Evolutionary conservation across 2,797 vertebrate species (phyloP).

Genomic region (Kryptolebias ocellatus): DNA sequence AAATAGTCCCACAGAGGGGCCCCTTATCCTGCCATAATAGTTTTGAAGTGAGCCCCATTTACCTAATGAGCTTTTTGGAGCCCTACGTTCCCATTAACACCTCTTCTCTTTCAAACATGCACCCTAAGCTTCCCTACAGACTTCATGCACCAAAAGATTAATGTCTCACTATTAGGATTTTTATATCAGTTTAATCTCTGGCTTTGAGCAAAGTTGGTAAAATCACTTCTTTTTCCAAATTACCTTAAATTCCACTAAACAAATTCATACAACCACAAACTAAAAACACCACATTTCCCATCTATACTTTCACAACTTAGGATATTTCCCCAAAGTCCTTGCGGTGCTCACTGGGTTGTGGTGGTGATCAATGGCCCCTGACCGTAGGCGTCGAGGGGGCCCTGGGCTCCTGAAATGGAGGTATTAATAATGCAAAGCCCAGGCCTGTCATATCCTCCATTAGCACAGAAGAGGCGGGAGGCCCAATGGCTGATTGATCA

Average conservation of each 20-base stretch:
- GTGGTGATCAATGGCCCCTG: slow-evolving; percentile 81
- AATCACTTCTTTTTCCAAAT: slow-evolving; percentile 13
- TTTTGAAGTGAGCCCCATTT: slow-evolving; percentile 76
- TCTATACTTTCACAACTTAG: slow-evolving; percentile 17
- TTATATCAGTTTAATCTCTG: slow-evolving; percentile 6
- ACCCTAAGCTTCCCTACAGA: slow-evolving; percentile 20
- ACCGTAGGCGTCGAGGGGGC: slow-evolving; percentile 37
- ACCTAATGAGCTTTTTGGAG: slow-evolving; percentile 68
- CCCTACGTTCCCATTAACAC: slow-evolving; percentile 64
- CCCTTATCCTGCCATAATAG: slow-evolving; percentile 60
- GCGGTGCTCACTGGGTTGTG: slow-evolving; percentile 54
- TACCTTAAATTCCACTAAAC: slow-evolving; percentile 22
- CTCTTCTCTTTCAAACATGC: slow-evolving; percentile 37
- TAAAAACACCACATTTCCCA: slow-evolving; percentile 13
- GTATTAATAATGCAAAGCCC: slow-evolving; percentile 84
- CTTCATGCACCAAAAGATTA: neutral
- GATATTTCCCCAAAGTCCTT: slow-evolving; percentile 59
- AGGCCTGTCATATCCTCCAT: slow-evolving; percentile 81
- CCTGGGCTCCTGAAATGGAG: slow-evolving; percentile 75
- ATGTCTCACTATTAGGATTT: slow-evolving; percentile 25
- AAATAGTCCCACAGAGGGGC: slow-evolving; percentile 58
- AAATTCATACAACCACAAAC: slow-evolving; percentile 24
- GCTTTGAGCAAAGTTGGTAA: slow-evolving; percentile 8
- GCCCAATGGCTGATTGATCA: slow-evolving; percentile 80
- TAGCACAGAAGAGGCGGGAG: slow-evolving; percentile 71